These are phyloP conservation scores for Rhorus exstirpatorius DNA, from an alignment of 2,888 invertebrate genomes.

Conservation along the genomic window DNA sequence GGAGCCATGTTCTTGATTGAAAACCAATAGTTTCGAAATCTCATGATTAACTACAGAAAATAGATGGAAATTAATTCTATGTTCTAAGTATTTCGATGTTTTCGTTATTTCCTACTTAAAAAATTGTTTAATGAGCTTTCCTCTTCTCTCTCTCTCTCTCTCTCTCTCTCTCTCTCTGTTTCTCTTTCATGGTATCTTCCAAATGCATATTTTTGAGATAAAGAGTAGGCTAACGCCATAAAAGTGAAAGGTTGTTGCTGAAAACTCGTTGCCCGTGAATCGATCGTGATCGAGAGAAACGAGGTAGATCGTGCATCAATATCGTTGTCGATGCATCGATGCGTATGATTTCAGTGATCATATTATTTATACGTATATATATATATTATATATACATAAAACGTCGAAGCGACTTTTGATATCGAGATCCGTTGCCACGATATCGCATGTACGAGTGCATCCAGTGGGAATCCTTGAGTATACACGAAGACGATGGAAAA, in stretches of 20 bases:
- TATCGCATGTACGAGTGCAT: constrained; percentile 23
- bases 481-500: constrained; percentile 38
- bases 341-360: constrained; percentile 42
- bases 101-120: too few species aligned
- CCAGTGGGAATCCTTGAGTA: constrained; percentile 26
- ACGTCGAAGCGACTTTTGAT: constrained; percentile 18
- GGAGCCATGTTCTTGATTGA: too few species aligned
- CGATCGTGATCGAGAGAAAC: constrained; percentile 63
- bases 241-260: constrained; percentile 69
- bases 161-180: constrained; percentile 4
- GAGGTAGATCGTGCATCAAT: constrained; percentile 64
- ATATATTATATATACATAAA: constrained; percentile 14
- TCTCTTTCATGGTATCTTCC: constrained; percentile 43
- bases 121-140: too few species aligned
- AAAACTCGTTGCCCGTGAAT: constrained; percentile 69
- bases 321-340: constrained; percentile 59
- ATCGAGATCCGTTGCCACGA: constrained; percentile 34
- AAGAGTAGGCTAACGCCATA: constrained; percentile 32
- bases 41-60: too few species aligned
- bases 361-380: constrained; percentile 40
- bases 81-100: too few species aligned
- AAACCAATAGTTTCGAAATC: too few species aligned
- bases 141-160: constrained; percentile 17
- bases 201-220: constrained; percentile 51
- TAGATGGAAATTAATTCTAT: too few species aligned